phyloP scores from a whole-genome alignment of 1,140 invertebrate genomes.

The Achatina immaculata region DNA sequence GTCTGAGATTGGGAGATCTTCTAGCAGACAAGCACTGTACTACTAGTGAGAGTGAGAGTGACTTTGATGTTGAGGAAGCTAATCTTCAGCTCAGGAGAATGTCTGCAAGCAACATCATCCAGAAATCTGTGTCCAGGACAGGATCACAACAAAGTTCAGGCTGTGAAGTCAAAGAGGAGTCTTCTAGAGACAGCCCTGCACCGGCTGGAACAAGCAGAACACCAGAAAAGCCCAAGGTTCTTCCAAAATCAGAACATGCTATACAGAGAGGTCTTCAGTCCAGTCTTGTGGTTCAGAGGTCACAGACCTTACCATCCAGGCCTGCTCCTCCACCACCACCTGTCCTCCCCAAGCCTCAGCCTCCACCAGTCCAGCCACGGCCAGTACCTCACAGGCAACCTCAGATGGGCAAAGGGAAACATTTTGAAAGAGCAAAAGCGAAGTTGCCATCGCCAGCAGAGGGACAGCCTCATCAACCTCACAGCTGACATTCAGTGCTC shows the following conservation, averaged over 20 bases:
- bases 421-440: background rate
- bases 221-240: background rate
- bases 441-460: constrained; percentile 1
- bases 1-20: constrained; percentile 37
- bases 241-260: background rate
- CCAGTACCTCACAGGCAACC: constrained; percentile 9
- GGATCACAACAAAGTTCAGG: too few relatives aligned
- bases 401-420: constrained; percentile 33
- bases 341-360: background rate
- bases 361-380: background rate
- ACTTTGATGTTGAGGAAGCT: constrained; percentile 45
- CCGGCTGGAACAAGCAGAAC: background rate
- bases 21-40: constrained; percentile 38
- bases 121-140: background rate
- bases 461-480: background rate
- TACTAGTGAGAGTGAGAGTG: constrained; percentile 48
- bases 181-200: background rate
- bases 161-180: background rate
- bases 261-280: background rate
- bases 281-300: background rate
- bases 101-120: background rate
- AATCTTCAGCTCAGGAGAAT: background rate
- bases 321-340: background rate
- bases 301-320: background rate
- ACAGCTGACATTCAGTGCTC: background rate